Evolutionary conservation across 1,140 invertebrate species (phyloP), one percentile per base, ranked within the genome.

Genomic region (Tetraneura akinire): DNA sequence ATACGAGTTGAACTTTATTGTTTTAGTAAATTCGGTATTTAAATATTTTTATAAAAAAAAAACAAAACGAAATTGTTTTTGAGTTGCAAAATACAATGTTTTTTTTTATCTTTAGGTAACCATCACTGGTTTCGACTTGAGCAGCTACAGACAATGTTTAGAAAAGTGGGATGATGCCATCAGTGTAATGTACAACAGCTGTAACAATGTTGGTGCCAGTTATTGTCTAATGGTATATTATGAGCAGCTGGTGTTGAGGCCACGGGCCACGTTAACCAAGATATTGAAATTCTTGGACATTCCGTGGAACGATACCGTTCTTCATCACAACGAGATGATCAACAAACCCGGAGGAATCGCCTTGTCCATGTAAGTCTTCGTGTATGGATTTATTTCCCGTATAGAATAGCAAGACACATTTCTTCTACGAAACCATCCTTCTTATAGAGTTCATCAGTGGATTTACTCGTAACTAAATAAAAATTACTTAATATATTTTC

Each of bases 241-340:
- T 87, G 98, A 99, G 87, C 95, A 98, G 86, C 89, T 99, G 82
- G 97, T 98, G 47, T 88, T 99, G 74, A 94, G 97, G 87, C 97
- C 98, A 0, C 90, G 91, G 81, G 87, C 91, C 74, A 96, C 94
- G 90, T 93, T 99, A 93, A 88, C 91, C 80, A 91, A 91, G 84
- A 96, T 99, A 83, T 89, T 98, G 9, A 87, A 90, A 68, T 99
- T 98, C 87, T 87, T 99, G 57, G 92, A 95, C 80, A 89, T 99
- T 82, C 93, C 94, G 23, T 99, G 97, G 97, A 93, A 96, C 86
- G 95, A 96, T 82, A 92, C 94, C 23, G 97, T 99, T 37, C 88
- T 99, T 80, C 96, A 99, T 87, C 98, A 99, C 87, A 96, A 99
- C 86, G 92, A 96, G 84, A 94, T 94, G 84, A 97, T 99, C 85